A percentile compares a stretch with the other conserved stretches of the same genome.
These are phyloP conservation scores for Dolichomitus sp. DNA, from an alignment of 2,888 invertebrate genomes.

Conservation along the genomic window DNA sequence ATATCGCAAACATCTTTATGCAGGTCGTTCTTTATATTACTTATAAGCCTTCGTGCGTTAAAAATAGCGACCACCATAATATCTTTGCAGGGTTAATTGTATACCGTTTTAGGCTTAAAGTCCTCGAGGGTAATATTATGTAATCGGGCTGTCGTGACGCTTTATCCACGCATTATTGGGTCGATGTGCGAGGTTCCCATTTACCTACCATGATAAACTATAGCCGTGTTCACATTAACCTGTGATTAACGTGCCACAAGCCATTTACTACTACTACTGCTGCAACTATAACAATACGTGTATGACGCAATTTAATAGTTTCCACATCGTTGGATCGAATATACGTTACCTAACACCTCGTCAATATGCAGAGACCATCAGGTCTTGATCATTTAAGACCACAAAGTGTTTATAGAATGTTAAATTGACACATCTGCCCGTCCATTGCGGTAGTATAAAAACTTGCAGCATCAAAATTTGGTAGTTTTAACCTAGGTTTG, in stretches of 20 bases:
- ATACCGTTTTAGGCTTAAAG: not conserved
- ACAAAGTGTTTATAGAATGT: conserved; percentile 5
- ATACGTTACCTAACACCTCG: conserved; percentile 1
- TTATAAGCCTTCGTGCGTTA: not conserved
- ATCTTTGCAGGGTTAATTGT: not conserved
- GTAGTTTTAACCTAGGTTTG: not conserved
- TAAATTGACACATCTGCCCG: not conserved
- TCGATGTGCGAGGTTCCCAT: conserved; percentile 13
- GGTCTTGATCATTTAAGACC: conserved; percentile 1
- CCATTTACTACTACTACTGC: not conserved
- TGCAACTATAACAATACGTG: conserved; percentile 6
- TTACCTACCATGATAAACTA: conserved; percentile 19
- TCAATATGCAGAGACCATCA: conserved; percentile 18
- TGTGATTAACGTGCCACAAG: conserved; percentile 14
- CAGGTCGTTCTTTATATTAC: not conserved
- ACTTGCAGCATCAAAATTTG: not conserved
- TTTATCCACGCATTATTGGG: conserved; percentile 34
- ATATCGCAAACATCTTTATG: not conserved
- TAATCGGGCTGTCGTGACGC: conserved; percentile 18
- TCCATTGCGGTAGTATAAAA: not conserved
- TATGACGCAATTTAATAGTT: conserved; percentile 17
- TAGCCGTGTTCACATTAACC: not conserved
- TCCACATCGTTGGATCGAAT: conserved; percentile 18
- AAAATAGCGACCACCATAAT: not conserved
- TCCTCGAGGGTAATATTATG: conserved; percentile 8